Evolutionary conservation across 2,113 vertebrate genomes (phyloP).

Genomic region (Sakesphorus luctuosus): DNA sequence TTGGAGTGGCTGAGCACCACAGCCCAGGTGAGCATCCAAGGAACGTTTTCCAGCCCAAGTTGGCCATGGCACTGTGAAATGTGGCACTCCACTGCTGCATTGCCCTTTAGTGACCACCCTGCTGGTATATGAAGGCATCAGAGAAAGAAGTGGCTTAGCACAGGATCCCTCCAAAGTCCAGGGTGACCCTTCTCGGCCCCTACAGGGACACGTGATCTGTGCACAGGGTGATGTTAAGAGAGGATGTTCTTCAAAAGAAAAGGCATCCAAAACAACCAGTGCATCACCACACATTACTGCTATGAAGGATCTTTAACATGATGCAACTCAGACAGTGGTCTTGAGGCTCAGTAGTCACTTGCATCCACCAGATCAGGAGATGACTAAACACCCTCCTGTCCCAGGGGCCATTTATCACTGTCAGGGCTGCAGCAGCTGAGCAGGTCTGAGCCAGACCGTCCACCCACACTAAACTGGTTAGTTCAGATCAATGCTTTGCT

Average conservation of each 20-base stretch:
- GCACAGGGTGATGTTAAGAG: not conserved
- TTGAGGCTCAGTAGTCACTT: not conserved
- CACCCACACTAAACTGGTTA: not conserved
- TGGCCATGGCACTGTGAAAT: not conserved
- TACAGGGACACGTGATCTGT: accelerated
- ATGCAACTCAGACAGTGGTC: not conserved
- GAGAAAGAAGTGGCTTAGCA: not conserved
- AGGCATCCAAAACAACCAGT: not conserved
- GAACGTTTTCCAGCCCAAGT: not conserved
- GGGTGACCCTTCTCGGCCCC: not conserved
- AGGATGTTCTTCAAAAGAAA: not conserved
- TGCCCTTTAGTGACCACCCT: not conserved
- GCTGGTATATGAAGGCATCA: not conserved
- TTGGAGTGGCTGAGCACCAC: not conserved
- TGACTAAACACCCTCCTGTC: not conserved
- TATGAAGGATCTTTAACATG: not conserved
- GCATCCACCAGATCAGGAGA: not conserved
- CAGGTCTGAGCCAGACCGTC: not conserved
- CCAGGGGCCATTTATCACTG: not conserved
- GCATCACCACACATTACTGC: not conserved
- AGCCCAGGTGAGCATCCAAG: not conserved
- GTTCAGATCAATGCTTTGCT: not conserved
- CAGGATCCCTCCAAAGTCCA: not conserved
- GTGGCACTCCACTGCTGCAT: not conserved
- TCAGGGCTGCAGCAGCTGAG: not conserved